Percentiles rank a stretch among this genome's conserved stretches.
Conservation (phyloP, 2,113 vertebrate species). For the Equus quagga region DNA sequence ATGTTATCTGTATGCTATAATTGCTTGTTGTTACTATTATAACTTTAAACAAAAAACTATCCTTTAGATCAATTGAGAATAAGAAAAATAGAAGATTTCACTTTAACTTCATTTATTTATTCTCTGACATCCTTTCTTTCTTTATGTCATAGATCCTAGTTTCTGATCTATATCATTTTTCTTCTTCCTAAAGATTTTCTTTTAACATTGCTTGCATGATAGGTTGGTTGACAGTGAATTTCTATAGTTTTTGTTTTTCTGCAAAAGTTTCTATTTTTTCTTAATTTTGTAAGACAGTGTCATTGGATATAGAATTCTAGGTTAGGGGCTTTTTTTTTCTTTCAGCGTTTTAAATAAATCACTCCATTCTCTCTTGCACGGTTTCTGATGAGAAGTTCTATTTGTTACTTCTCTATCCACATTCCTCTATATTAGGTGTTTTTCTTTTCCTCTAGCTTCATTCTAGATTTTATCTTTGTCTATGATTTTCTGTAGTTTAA, state of each 20-base stretch:
- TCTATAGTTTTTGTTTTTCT: background rate
- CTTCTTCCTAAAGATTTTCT: background rate
- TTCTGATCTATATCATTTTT: background rate
- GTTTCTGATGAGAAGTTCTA: background rate
- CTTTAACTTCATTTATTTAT: background rate
- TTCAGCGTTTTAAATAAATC: background rate
- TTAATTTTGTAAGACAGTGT: background rate
- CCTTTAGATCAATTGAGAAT: background rate
- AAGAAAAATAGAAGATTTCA: background rate
- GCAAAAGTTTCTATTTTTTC: background rate
- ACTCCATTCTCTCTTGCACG: background rate
- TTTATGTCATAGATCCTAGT: background rate
- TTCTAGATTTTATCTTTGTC: background rate
- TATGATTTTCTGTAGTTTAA: background rate
- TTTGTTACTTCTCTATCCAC: background rate
- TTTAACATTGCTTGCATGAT: background rate
- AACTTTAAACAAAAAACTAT: background rate
- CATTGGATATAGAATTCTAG: background rate
- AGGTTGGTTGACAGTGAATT: background rate
- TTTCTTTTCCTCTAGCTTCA: background rate
- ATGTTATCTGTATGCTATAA: background rate
- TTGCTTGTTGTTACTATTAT: background rate
- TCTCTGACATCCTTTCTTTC: background rate
- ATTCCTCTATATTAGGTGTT: background rate
- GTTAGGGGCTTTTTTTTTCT: too few species aligned